These are phyloP conservation scores for Athalia cordata DNA, from an alignment of 2,888 invertebrate species.

Conservation along the genomic window DNA sequence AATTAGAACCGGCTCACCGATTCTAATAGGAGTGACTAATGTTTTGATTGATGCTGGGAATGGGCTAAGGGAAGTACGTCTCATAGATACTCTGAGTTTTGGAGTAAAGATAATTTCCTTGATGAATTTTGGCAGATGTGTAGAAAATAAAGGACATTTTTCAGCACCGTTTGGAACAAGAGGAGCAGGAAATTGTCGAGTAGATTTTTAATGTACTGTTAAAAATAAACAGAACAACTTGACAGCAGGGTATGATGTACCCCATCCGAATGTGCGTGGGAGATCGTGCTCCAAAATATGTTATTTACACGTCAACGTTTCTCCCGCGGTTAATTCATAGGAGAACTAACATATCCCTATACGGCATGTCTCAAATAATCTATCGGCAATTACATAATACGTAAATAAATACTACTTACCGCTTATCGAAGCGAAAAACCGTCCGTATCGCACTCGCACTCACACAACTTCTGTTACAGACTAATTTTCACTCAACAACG, in stretches of 20 bases:
- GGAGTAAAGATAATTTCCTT: not conserved
- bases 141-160: too few relatives aligned
- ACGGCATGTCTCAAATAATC: conserved; percentile 61
- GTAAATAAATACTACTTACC: conserved; percentile 70
- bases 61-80: not conserved
- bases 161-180: too few relatives aligned
- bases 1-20: not conserved
- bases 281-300: conserved; percentile 50
- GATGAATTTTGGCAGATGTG: not conserved
- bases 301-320: conserved; percentile 36
- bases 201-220: conserved; percentile 1
- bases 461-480: conserved; percentile 61
- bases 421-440: conserved; percentile 69
- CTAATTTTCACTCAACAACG: conserved; percentile 52
- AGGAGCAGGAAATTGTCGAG: too few relatives aligned
- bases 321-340: conserved; percentile 51
- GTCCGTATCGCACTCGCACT: conserved; percentile 67
- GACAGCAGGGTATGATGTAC: conserved; percentile 56
- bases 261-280: conserved; percentile 59
- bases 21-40: not conserved
- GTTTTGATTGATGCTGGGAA: conserved; percentile 22
- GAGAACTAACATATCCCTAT: conserved; percentile 20
- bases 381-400: conserved; percentile 65
- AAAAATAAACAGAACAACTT: conserved; percentile 54
- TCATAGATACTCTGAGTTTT: too few relatives aligned